Evolutionary conservation across 2,888 invertebrate species (phyloP), one percentile per base, ranked within the genome.

Genomic region (Diarsia dahlii): DNA sequence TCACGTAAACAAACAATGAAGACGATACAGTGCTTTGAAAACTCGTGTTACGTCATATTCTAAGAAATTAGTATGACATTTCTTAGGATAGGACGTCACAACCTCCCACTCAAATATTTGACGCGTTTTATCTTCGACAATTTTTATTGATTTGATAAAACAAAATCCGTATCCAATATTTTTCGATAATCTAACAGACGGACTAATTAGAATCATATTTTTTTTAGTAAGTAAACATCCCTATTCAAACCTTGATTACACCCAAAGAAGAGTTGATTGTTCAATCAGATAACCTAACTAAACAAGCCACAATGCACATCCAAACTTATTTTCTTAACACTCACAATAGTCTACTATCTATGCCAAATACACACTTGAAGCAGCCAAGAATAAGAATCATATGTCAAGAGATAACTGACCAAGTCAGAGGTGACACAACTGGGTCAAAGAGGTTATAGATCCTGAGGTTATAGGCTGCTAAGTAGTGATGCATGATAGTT

Each of bases 351-450:
- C 23, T 20, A 39, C 1, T 18, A 81, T 81, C 34, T 67, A 50
- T 75, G 82, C 39, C 63, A 78, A 78, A 46, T 67, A 81, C 13
- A 67, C 63, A 78, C 78, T 78, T 64, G 45, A 67, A 34, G 13
- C 20, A 10, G 48, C 23, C 13, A 62, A 46, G 62, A 50, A 54
- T 18, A 78, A 50, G 60, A 66, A 54, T 23, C 39, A 64, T 65
- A 56, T 34, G 50, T 68, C 71, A 58, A 71, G 15, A 71, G 67
- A 65, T 12, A 71, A 65, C 64, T 80, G 84, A 64, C 84, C 84
- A 76, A 60, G 63, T 64, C 66, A 69, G 45, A 54, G 71, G 58
- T 70, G 70, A 2, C 50, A 13, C 0, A 72, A 76, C 66, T 72
- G 60, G 81, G 82, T 67, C 81, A 66, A 39, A 74, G 64, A 65